A percentile compares a stretch with the other conserved stretches of the same genome.
These are phyloP conservation scores for Piaya cayana DNA, from an alignment of 2,113 vertebrate genomes.

Conservation along the genomic window DNA sequence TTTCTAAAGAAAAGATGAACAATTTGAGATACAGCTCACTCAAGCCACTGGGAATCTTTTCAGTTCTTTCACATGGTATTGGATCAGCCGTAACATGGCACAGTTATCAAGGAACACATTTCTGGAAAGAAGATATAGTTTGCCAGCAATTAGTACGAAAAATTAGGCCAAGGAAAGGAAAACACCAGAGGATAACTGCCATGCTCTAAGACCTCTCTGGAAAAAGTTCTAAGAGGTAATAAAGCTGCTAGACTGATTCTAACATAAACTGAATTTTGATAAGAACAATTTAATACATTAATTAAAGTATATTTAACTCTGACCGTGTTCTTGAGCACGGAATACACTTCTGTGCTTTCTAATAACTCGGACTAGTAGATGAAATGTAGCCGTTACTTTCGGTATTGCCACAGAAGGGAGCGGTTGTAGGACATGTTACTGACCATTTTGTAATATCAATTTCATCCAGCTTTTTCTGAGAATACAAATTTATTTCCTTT, in stretches of 20 bases:
- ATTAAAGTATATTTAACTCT: not conserved
- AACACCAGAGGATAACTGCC: slow-evolving; percentile 18
- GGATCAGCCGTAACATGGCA: not conserved
- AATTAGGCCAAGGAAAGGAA: slow-evolving; percentile 43
- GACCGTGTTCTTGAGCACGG: not conserved
- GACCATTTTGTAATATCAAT: not conserved
- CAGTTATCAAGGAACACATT: slow-evolving; percentile 29
- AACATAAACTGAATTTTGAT: slow-evolving; percentile 15
- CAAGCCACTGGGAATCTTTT: not conserved
- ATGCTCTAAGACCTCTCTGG: not conserved
- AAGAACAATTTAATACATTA: not conserved
- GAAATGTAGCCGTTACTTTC: not conserved
- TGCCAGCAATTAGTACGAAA: slow-evolving; percentile 36
- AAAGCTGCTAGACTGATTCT: slow-evolving; percentile 8
- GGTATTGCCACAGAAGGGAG: not conserved
- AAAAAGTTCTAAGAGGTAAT: slow-evolving; percentile 34
- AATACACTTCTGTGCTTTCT: not conserved
- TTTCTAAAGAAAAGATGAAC: slow-evolving; percentile 16
- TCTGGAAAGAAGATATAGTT: slow-evolving; percentile 30
- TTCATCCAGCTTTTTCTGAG: not conserved
- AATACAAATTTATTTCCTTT: not conserved
- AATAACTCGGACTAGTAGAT: not conserved
- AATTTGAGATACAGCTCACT: not conserved
- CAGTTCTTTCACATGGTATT: not conserved
- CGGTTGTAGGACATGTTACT: not conserved